Evolutionary conservation across 2,797 vertebrate genomes (phyloP).

Genomic region (Clarias platycephalus): DNA sequence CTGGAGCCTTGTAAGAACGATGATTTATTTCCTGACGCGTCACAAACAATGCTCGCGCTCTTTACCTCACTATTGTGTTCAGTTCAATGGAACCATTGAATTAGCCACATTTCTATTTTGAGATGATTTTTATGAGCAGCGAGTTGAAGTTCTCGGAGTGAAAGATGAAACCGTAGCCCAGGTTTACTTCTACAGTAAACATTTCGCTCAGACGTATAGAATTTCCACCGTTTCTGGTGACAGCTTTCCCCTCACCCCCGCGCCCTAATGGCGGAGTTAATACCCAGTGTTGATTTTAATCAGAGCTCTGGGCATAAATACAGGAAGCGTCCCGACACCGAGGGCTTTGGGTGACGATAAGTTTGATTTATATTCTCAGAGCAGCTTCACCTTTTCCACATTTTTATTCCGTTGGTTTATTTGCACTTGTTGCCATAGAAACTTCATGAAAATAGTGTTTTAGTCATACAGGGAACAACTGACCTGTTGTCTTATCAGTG

Average conservation of each 20-base stretch:
- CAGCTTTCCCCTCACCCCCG: not conserved
- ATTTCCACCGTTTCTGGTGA: conserved; percentile 35
- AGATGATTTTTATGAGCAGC: conserved; percentile 18
- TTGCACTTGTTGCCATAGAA: conserved; percentile 44
- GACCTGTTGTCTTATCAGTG: not conserved
- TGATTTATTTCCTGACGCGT: conserved; percentile 35
- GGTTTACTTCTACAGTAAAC: conserved; percentile 45
- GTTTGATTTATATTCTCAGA: conserved; percentile 46
- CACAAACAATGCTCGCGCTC: conserved; percentile 42
- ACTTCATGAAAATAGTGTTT: not conserved
- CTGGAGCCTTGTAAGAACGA: conserved; percentile 27
- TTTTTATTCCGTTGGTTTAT: conserved; percentile 29
- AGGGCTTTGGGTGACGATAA: conserved; percentile 27
- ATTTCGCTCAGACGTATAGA: conserved; percentile 40
- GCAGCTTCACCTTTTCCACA: conserved; percentile 42
- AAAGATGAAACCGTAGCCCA: conserved; percentile 15
- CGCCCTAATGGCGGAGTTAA: conserved; percentile 33
- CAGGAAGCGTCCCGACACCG: conserved; percentile 43
- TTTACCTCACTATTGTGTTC: conserved; percentile 50
- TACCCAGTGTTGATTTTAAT: conserved; percentile 43
- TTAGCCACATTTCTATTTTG: conserved; percentile 51
- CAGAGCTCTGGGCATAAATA: conserved; percentile 45
- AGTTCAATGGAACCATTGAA: conserved; percentile 51
- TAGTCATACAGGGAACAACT: not conserved
- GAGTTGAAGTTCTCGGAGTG: conserved; percentile 25